Conservation (phyloP, 2,113 vertebrate genomes). For the Piaya cayana region DNA sequence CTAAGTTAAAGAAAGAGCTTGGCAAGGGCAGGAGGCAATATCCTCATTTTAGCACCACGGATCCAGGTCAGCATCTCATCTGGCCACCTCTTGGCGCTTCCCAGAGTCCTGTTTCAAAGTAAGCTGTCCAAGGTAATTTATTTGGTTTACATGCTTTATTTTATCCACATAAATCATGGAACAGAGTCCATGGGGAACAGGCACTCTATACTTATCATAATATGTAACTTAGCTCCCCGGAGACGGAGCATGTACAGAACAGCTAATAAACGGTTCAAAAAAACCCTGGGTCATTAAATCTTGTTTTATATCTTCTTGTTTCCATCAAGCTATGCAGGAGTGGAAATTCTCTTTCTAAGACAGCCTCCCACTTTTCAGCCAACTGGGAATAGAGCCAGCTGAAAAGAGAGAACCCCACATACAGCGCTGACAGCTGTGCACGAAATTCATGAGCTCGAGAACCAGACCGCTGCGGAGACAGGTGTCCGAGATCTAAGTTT, state of each 20-base stretch:
- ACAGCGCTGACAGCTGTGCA: conserved; percentile 70
- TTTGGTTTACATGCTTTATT: conserved; percentile 59
- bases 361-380: conserved; percentile 65
- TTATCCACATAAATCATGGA: conserved; percentile 66
- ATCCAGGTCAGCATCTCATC: conserved; percentile 37
- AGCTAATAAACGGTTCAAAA: conserved; percentile 65
- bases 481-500: conserved; percentile 76
- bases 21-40: not conserved
- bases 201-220: conserved; percentile 68
- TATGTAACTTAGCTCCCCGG: conserved; percentile 64
- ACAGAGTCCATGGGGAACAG: conserved; percentile 52
- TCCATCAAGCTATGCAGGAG: conserved; percentile 66
- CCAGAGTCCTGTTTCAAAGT: conserved; percentile 53
- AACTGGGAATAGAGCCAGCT: conserved; percentile 68
- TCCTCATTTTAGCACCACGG: not conserved
- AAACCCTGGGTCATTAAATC: conserved; percentile 54
- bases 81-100: conserved; percentile 45
- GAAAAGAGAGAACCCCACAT: conserved; percentile 65
- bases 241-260: conserved; percentile 60
- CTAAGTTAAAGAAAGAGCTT: not conserved
- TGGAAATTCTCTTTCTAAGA: conserved; percentile 71
- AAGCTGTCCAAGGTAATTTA: conserved; percentile 56
- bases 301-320: conserved; percentile 71
- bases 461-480: conserved; percentile 70
- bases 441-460: conserved; percentile 68